These are phyloP conservation scores for Dryococelus australis DNA, from an alignment of 2,888 invertebrate species.

Conservation along the genomic window DNA sequence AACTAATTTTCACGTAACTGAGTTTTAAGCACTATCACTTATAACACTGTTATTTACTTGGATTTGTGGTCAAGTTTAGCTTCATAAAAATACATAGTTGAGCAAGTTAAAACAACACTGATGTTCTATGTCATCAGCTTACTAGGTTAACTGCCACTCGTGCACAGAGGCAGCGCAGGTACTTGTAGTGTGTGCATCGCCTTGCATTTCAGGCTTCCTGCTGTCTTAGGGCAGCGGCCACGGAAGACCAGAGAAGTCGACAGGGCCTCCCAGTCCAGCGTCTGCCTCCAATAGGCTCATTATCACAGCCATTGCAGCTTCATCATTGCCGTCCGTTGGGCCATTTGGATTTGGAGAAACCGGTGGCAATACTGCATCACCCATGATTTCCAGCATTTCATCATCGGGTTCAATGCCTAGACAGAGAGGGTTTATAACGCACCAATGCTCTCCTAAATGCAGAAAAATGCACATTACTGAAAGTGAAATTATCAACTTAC, in stretches of 20 bases:
- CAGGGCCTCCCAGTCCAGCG: constrained; percentile 86
- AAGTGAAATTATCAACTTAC: too few species aligned
- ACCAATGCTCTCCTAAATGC: background rate
- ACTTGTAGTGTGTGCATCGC: background rate
- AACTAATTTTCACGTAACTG: background rate
- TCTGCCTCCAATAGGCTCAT: constrained; percentile 91
- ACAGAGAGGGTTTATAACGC: constrained; percentile 19
- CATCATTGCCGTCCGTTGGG: constrained; percentile 80
- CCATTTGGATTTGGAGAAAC: constrained; percentile 59
- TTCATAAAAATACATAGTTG: background rate
- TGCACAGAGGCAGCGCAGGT: background rate
- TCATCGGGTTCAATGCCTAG: constrained; percentile 56
- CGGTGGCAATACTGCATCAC: constrained; percentile 57
- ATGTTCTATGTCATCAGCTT: too few species aligned
- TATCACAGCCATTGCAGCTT: constrained; percentile 91
- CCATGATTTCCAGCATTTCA: constrained; percentile 68
- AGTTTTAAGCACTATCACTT: background rate
- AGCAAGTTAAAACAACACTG: background rate
- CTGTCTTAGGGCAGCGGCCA: constrained; percentile 76
- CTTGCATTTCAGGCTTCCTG: background rate
- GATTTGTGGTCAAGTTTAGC: background rate
- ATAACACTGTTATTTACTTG: background rate
- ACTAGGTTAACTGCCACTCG: too few species aligned
- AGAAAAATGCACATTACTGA: background rate
- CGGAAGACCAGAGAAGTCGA: constrained; percentile 84